Evolutionary conservation across 64 coral and sea anemone genomes (phyloP), one percentile per base, ranked within the genome.

Genomic region (Acropora yongei): DNA sequence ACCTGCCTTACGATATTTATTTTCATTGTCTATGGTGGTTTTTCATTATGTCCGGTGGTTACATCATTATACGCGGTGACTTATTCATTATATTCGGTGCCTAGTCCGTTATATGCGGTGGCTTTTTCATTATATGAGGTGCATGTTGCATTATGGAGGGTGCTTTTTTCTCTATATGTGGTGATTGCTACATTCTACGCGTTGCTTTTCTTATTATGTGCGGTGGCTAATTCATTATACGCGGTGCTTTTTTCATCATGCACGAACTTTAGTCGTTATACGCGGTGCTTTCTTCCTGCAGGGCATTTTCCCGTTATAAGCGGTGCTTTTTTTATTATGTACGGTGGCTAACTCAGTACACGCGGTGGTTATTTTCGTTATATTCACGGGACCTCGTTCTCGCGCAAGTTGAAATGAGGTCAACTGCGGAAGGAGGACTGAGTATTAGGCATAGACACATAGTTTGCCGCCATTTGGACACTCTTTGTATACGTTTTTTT

Each of bases 261-360:
- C 13, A 4, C 18, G 67, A 13, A 39, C 3, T 71, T 71, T 20
- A 20, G 3, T 39, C 67, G 19, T 71, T n/a, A n/a, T 71, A 71
- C 3, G 16, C 19, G 5, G 67, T 71, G 18, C 67, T 71, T 5
- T 39, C 67, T 13, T 71, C 4, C 18, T 71, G 13, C 18, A 13
- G 8, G 67, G 67, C 13, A 3, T 4, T 39, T n/a, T 71, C 30
- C 8, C 13, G 19, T 30, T 71, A 71, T 71, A 19, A 4, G 16
- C 51, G 87, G 87, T 89, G n/a, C 46, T 89, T 89, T 9, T 53
- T 6, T 46, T 30, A 49, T 79, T 47, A 89, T 61, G 16, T 89
- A 9, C 57, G 74, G 87, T 89, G 72, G 43, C 11, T 89, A 57
- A 18, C 55, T 44, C 49, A 16, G 58, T 78, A 77, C 78, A 74